These are phyloP conservation scores for Vulpes vulpes DNA, from an alignment of 2,113 vertebrate genomes.

Conservation along the genomic window DNA sequence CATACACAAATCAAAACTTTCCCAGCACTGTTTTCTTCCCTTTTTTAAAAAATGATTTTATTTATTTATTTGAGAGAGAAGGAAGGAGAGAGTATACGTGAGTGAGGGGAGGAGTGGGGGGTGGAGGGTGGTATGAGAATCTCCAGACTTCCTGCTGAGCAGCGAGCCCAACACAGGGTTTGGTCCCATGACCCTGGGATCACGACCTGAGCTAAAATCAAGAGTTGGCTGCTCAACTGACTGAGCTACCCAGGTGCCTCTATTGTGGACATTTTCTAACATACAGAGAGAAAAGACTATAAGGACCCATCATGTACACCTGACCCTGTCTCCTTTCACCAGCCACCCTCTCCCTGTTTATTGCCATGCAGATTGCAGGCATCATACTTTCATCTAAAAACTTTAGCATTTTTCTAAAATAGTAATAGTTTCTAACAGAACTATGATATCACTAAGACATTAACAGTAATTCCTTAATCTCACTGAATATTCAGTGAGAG, in stretches of 20 bases:
- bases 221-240: too few species aligned
- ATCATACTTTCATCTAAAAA: conserved; percentile 11
- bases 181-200: too few species aligned
- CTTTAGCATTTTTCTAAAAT: background rate
- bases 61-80: too few species aligned
- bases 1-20: background rate
- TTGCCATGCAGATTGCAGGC: background rate
- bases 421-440: background rate
- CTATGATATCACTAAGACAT: background rate
- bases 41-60: too few species aligned
- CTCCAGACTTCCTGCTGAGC: too few species aligned
- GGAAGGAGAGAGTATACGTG: too few species aligned
- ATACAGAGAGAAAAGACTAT: background rate
- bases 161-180: too few species aligned
- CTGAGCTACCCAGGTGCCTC: too few species aligned
- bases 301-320: background rate
- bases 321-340: too few species aligned
- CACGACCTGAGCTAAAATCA: too few species aligned
- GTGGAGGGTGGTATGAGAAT: too few species aligned
- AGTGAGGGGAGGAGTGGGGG: too few species aligned
- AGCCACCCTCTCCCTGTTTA: background rate
- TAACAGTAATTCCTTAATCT: conserved; percentile 16
- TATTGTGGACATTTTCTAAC: background rate
- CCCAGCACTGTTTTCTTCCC: background rate
- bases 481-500: background rate